phyloP scores from a whole-genome alignment of 2,113 vertebrate genomes.

The Condylura cristata region DNA sequence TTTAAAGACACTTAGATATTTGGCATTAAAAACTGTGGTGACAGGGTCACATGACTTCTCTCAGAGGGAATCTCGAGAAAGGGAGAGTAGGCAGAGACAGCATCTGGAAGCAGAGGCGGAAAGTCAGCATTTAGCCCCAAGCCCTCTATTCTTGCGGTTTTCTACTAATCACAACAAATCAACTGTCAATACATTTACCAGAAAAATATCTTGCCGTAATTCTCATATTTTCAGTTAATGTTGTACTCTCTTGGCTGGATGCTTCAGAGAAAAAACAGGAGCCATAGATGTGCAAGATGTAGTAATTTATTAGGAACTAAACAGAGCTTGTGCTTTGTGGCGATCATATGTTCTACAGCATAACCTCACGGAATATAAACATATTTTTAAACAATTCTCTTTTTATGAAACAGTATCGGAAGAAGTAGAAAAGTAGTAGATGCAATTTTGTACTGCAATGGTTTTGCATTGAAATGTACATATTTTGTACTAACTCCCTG shows the following conservation, averaged over 20 bases:
- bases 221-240: conserved; percentile 24
- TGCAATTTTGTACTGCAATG: conserved; percentile 1
- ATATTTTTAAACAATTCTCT: conserved; percentile 37
- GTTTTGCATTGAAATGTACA: neutral
- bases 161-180: conserved; percentile 49
- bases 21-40: conserved; percentile 64
- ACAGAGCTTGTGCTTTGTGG: conserved; percentile 22
- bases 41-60: conserved; percentile 66
- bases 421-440: neutral
- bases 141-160: neutral
- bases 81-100: conserved; percentile 17
- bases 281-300: neutral
- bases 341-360: neutral
- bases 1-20: conserved; percentile 75
- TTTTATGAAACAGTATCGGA: conserved; percentile 28
- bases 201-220: conserved; percentile 37
- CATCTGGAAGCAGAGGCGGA: neutral
- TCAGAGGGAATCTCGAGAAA: conserved; percentile 59
- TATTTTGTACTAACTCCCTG: neutral
- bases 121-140: conserved; percentile 22
- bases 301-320: conserved; percentile 57
- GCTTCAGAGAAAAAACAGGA: conserved; percentile 63
- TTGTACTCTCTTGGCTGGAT: conserved; percentile 40
- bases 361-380: conserved; percentile 45
- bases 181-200: conserved; percentile 46